phyloP scores from a whole-genome alignment of 64 coral and sea anemone genomes.

The Cladopsammia gracilis region DNA sequence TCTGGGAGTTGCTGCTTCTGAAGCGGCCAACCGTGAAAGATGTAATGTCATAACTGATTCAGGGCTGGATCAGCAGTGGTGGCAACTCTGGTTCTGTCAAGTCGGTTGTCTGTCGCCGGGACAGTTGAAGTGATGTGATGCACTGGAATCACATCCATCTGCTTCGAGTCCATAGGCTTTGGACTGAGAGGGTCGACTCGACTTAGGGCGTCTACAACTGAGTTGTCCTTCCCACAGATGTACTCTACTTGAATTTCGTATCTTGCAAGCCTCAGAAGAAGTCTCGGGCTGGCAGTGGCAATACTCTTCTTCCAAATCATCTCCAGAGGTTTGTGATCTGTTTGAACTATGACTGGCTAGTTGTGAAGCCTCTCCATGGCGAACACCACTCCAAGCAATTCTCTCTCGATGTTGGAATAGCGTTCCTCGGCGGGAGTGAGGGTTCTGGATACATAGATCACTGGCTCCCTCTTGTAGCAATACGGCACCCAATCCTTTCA shows the following conservation, averaged over 20 bases:
- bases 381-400: too few species aligned
- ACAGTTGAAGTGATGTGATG: too few species aligned
- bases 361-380: slow-evolving; percentile 67
- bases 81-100: too few species aligned
- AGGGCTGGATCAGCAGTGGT: too few species aligned
- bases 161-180: slow-evolving; percentile 2
- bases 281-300: slow-evolving; percentile 36
- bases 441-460: too few species aligned
- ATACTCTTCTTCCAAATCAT: slow-evolving; percentile 34
- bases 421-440: too few species aligned
- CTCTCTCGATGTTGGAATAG: too few species aligned
- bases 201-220: slow-evolving; percentile 17
- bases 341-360: slow-evolving; percentile 69
- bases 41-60: too few species aligned
- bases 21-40: too few species aligned
- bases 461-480: too few species aligned
- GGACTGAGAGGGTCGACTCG: slow-evolving; percentile 14
- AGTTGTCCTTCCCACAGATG: slow-evolving; percentile 19
- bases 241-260: slow-evolving; percentile 52
- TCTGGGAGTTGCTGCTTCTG: too few species aligned
- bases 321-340: slow-evolving; percentile 63
- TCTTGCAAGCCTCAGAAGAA: slow-evolving; percentile 65
- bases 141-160: slow-evolving; percentile 40
- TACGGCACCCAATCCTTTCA: slow-evolving; percentile 54
- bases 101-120: too few species aligned